A percentile compares a stretch with the other conserved stretches of the same genome.
phyloP scores from a whole-genome alignment of 2,888 invertebrate genomes.

The Tipula vernalis region DNA sequence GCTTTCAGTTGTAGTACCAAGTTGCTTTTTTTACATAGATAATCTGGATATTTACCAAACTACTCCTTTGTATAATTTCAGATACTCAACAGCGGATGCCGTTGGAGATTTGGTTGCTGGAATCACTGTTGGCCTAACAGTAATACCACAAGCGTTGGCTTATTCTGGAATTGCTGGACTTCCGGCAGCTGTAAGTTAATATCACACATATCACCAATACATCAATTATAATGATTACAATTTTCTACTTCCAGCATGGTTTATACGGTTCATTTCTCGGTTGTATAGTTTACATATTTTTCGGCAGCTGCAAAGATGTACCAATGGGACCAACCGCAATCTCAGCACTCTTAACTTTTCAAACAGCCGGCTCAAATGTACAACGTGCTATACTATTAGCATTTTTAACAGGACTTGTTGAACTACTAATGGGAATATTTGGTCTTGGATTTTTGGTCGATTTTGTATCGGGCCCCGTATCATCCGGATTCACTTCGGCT shows the following conservation, averaged over 20 bases:
- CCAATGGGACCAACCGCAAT: constrained; percentile 90
- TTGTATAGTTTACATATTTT: constrained; percentile 76
- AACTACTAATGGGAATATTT: constrained; percentile 67
- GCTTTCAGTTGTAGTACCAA: no score
- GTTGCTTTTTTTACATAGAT: no score
- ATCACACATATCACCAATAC: neutral
- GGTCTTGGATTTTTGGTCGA: constrained; percentile 79
- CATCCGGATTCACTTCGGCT: constrained; percentile 81
- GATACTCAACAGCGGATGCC: constrained; percentile 56
- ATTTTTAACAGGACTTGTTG: constrained; percentile 60
- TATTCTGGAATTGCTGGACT: constrained; percentile 70
- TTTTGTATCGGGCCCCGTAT: constrained; percentile 82
- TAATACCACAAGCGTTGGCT: constrained; percentile 81
- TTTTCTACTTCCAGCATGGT: constrained; percentile 54
- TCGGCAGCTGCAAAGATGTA: constrained; percentile 87
- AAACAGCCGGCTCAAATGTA: constrained; percentile 51
- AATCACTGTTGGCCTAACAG: constrained; percentile 82
- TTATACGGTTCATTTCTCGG: constrained; percentile 90
- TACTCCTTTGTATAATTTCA: constrained; percentile 19
- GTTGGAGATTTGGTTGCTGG: constrained; percentile 84
- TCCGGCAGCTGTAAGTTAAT: constrained; percentile 46
- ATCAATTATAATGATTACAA: neutral
- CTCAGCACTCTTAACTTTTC: constrained; percentile 72
- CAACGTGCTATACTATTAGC: constrained; percentile 55
- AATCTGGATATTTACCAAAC: neutral